Percentiles rank a stretch among this genome's conserved stretches.
Conservation (phyloP, 2,888 invertebrate species). For the Atethmia centrago region DNA sequence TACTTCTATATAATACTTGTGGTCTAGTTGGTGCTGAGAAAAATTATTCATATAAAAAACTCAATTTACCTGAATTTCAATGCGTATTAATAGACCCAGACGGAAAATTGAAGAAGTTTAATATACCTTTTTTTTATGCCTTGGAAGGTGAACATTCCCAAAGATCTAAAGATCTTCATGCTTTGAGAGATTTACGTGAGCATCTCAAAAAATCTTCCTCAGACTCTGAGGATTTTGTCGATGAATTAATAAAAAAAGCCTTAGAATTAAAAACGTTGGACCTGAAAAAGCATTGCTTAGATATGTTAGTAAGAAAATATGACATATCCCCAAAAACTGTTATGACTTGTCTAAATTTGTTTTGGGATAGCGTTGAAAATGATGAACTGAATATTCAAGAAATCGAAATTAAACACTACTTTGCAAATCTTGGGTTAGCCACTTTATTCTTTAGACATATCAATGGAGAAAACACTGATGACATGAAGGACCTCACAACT, state of each 20-base stretch:
- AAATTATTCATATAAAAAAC: conserved; percentile 89
- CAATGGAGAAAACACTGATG: conserved; percentile 77
- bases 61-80: conserved; percentile 92
- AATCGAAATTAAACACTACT: conserved; percentile 77
- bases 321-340: conserved; percentile 92
- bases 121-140: conserved; percentile 97
- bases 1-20: conserved; percentile 94
- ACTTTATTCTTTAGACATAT: conserved; percentile 83
- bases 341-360: conserved; percentile 86
- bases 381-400: conserved; percentile 70
- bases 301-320: conserved; percentile 92
- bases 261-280: conserved; percentile 93
- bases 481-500: conserved; percentile 76
- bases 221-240: conserved; percentile 86
- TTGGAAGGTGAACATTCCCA: conserved; percentile 96
- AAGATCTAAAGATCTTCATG: conserved; percentile 96
- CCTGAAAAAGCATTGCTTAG: conserved; percentile 93
- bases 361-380: conserved; percentile 82
- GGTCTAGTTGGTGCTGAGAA: conserved; percentile 94
- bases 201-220: conserved; percentile 91
- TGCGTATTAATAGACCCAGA: conserved; percentile 96
- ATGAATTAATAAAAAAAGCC: conserved; percentile 90
- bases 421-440: conserved; percentile 78
- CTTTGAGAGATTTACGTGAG: conserved; percentile 94
- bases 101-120: conserved; percentile 95